Conservation (phyloP, 2,797 vertebrate species). For the Mormyrops boulengeri region DNA sequence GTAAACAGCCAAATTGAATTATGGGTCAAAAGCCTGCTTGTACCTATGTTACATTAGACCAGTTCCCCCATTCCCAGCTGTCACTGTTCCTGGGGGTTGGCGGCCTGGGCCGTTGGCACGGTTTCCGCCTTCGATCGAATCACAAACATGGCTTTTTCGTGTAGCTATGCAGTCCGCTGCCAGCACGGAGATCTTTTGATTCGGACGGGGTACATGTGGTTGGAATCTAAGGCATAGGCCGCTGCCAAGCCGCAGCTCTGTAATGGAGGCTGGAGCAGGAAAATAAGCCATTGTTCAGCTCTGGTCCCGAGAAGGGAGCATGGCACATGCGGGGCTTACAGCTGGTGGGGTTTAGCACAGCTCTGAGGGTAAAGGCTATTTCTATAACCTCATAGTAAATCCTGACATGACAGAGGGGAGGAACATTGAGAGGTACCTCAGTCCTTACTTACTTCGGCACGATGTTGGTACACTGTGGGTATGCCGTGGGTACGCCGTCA, state of each 20-base stretch:
- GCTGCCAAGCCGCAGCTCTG: slow-evolving; percentile 84
- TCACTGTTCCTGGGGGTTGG: slow-evolving; percentile 20
- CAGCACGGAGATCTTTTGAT: slow-evolving; percentile 79
- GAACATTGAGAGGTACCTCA: neutral
- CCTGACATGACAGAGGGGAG: slow-evolving; percentile 32
- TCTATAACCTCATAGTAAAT: slow-evolving; percentile 55
- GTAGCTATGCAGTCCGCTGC: slow-evolving; percentile 71
- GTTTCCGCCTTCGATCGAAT: slow-evolving; percentile 70
- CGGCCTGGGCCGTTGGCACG: slow-evolving; percentile 53
- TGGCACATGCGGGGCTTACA: neutral
- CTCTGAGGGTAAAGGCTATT: slow-evolving; percentile 54
- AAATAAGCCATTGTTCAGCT: slow-evolving; percentile 40
- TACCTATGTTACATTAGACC: slow-evolving; percentile 8
- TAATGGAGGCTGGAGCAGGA: slow-evolving; percentile 61
- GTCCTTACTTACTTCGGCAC: neutral
- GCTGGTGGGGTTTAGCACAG: slow-evolving; percentile 40
- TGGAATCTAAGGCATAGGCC: slow-evolving; percentile 79
- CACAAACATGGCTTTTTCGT: slow-evolving; percentile 62
- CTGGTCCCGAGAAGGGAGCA: neutral
- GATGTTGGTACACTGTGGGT: neutral
- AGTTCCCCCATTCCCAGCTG: neutral
- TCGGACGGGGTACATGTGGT: slow-evolving; percentile 88
- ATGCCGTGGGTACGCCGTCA: neutral
- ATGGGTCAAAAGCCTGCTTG: slow-evolving; percentile 8
- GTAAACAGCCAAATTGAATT: slow-evolving; percentile 23